Conservation (phyloP, 2,113 vertebrate genomes). For the Glaucomys volans region DNA sequence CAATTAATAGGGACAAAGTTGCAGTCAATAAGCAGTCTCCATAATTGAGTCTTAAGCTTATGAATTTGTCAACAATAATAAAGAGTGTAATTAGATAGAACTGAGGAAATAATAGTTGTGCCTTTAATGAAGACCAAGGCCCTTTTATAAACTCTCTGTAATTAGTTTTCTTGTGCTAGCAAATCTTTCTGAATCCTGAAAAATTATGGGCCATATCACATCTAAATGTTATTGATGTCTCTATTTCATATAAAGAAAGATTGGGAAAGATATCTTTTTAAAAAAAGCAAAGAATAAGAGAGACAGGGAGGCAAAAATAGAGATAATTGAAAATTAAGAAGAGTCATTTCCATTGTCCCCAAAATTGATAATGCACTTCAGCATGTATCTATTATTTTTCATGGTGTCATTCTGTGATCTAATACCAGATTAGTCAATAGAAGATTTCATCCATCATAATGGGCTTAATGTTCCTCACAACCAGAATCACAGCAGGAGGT, state of each 20-base stretch:
- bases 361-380: slow-evolving; percentile 64
- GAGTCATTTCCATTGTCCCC: slow-evolving; percentile 63
- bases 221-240: slow-evolving; percentile 60
- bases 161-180: slow-evolving; percentile 65
- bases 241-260: slow-evolving; percentile 50
- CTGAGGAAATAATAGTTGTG: slow-evolving; percentile 38
- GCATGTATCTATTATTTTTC: slow-evolving; percentile 52
- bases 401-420: slow-evolving; percentile 51
- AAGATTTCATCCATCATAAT: slow-evolving; percentile 48
- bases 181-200: slow-evolving; percentile 66
- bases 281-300: slow-evolving; percentile 20
- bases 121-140: slow-evolving; percentile 75
- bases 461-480: slow-evolving; percentile 38
- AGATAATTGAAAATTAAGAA: slow-evolving; percentile 66
- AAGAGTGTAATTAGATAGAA: slow-evolving; percentile 75
- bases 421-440: slow-evolving; percentile 57
- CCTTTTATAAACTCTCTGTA: slow-evolving; percentile 58
- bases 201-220: slow-evolving; percentile 69
- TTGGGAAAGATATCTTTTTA: slow-evolving; percentile 5
- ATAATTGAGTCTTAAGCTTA: slow-evolving; percentile 82
- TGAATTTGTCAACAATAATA: slow-evolving; percentile 77
- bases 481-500: slow-evolving; percentile 32
- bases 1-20: slow-evolving; percentile 63
- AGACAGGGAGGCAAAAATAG: slow-evolving; percentile 50
- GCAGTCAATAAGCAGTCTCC: slow-evolving; percentile 61